A percentile compares a stretch with the other conserved stretches of the same genome.
phyloP scores from a whole-genome alignment of 2,888 invertebrate genomes.

The Luperina nickerlii region DNA sequence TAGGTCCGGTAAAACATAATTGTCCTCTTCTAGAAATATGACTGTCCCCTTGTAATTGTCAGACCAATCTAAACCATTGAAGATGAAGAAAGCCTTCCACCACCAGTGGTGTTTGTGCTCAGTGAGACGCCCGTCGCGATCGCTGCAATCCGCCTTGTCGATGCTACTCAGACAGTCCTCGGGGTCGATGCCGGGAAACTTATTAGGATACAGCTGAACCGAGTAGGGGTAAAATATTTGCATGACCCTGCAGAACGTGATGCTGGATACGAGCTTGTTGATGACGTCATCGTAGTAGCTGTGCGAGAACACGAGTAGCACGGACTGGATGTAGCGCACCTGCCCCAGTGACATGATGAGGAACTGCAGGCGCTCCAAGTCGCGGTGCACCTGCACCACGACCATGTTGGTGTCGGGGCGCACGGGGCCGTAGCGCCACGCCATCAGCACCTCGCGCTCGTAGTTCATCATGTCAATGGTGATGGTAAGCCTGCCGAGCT shows the following conservation, averaged over 20 bases:
- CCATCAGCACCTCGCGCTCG: slow-evolving; percentile 64
- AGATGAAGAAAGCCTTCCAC: slow-evolving; percentile 78
- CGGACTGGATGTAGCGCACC: slow-evolving; percentile 68
- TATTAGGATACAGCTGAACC: slow-evolving; percentile 72
- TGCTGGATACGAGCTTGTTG: slow-evolving; percentile 68
- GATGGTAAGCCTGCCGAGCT: slow-evolving; percentile 47
- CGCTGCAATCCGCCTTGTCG: slow-evolving; percentile 42
- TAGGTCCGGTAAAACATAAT: slow-evolving; percentile 76
- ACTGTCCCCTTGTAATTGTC: slow-evolving; percentile 65
- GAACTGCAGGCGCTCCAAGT: slow-evolving; percentile 68
- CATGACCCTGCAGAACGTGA: slow-evolving; percentile 77
- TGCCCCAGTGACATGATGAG: slow-evolving; percentile 73
- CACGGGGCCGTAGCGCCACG: slow-evolving; percentile 59
- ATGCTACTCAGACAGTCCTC: slow-evolving; percentile 60
- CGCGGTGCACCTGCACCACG: slow-evolving; percentile 70
- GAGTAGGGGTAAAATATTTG: slow-evolving; percentile 79
- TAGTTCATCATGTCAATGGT: slow-evolving; percentile 65
- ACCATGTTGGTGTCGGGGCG: slow-evolving; percentile 64
- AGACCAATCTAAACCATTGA: slow-evolving; percentile 67
- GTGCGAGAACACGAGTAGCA: slow-evolving; percentile 78
- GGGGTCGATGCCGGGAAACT: slow-evolving; percentile 72
- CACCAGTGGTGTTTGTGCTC: slow-evolving; percentile 81
- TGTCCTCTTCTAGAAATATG: slow-evolving; percentile 75
- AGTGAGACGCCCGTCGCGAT: slow-evolving; percentile 67
- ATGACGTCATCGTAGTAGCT: slow-evolving; percentile 71